phyloP scores from a whole-genome alignment of 2,888 invertebrate species.

The Protophormia terraenovae region DNA sequence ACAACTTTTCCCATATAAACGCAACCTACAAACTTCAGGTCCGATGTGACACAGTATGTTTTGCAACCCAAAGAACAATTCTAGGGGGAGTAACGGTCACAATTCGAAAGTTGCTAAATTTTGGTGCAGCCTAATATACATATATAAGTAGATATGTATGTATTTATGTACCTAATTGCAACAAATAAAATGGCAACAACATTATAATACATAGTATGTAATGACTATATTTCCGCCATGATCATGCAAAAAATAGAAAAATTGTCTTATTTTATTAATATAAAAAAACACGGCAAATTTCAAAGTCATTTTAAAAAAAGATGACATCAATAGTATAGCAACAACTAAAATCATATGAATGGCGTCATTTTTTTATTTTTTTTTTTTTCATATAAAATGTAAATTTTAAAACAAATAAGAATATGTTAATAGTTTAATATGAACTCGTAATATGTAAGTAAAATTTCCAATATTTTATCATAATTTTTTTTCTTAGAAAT shows the following conservation, averaged over 20 bases:
- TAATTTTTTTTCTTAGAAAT: neutral
- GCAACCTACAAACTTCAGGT: no score
- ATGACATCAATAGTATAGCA: conserved; percentile 54
- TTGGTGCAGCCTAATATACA: no score
- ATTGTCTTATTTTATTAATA: conserved; percentile 39
- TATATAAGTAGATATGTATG: no score
- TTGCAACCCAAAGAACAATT: no score
- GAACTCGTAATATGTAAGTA: neutral
- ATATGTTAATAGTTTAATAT: neutral
- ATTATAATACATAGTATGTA: neutral
- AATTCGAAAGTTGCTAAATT: no score
- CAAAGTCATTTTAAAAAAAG: conserved; percentile 47
- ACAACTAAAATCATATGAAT: conserved; percentile 44
- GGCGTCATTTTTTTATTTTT: conserved; percentile 64
- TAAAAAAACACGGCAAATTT: conserved; percentile 41
- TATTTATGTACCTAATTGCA: conserved; percentile 7
- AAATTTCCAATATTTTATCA: neutral
- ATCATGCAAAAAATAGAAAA: conserved; percentile 12
- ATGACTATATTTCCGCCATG: conserved; percentile 47
- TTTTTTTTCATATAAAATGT: conserved; percentile 36
- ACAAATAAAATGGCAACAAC: neutral
- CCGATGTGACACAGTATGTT: no score
- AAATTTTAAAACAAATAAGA: conserved; percentile 2
- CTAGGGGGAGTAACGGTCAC: no score
- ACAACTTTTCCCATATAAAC: no score